A percentile compares a stretch with the other conserved stretches of the same genome.
Conservation (phyloP, 2,113 vertebrate species). For the Microcebus murinus region DNA sequence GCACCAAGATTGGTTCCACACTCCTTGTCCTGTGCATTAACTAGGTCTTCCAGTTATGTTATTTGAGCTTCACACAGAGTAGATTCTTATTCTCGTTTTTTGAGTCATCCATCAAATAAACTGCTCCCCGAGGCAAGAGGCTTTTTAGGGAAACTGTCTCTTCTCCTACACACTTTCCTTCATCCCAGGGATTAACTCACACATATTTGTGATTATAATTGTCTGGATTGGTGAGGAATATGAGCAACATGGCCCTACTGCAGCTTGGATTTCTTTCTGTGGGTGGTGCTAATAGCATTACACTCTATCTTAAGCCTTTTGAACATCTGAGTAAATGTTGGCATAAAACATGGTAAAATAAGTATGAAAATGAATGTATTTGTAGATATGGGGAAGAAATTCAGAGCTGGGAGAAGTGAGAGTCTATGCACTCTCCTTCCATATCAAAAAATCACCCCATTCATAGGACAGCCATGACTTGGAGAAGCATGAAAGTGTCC, state of each 20-base stretch:
- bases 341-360: background rate
- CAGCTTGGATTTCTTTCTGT: background rate
- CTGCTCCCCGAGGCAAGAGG: background rate
- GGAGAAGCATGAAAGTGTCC: background rate
- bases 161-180: background rate
- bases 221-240: background rate
- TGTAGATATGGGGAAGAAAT: background rate
- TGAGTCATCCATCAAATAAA: background rate
- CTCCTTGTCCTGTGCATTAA: accelerated
- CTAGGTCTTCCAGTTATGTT: background rate
- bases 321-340: background rate
- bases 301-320: background rate
- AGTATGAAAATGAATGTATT: background rate
- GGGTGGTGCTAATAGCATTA: background rate
- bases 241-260: background rate
- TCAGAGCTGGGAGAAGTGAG: background rate
- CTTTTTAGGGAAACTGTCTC: background rate
- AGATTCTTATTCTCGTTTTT: background rate
- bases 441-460: background rate
- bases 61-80: background rate
- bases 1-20: accelerated
- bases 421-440: background rate
- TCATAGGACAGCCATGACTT: background rate
- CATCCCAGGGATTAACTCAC: background rate
- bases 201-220: background rate